Conservation (phyloP, 2,113 vertebrate species). For the Hassar affinis region DNA sequence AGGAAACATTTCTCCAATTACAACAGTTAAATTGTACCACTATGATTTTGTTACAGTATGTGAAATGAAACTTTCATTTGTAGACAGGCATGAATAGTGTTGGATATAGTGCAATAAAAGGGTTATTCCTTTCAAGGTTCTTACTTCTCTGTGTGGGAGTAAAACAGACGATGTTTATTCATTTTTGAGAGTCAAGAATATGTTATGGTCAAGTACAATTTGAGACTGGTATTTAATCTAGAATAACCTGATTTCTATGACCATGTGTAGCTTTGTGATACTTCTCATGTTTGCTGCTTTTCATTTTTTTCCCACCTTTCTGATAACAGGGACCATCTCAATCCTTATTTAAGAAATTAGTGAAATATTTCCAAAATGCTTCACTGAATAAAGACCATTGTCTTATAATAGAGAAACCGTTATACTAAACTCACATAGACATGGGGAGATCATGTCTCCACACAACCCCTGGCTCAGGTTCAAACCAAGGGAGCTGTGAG, state of each 20-base stretch:
- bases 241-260: not conserved
- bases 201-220: not conserved
- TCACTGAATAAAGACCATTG: not conserved
- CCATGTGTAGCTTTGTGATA: not conserved
- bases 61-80: not conserved
- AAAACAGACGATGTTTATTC: not conserved
- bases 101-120: not conserved
- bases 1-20: not conserved
- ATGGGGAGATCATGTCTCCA: not conserved
- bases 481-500: not conserved
- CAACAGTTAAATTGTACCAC: constrained; percentile 2
- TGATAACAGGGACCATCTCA: not conserved
- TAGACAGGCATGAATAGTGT: not conserved
- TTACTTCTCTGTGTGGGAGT: not conserved
- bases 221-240: not conserved
- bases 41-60: not conserved
- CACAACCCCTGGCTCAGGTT: too few relatives aligned
- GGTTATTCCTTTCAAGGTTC: not conserved
- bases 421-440: not conserved
- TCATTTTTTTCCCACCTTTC: not conserved
- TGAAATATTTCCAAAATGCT: not conserved
- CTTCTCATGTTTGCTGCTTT: not conserved
- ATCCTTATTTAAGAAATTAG: not conserved
- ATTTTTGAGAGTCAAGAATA: not conserved
- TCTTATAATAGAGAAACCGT: not conserved